Evolutionary conservation across 1,140 invertebrate genomes (phyloP).

Genomic region (Monomorium pharaonis): DNA sequence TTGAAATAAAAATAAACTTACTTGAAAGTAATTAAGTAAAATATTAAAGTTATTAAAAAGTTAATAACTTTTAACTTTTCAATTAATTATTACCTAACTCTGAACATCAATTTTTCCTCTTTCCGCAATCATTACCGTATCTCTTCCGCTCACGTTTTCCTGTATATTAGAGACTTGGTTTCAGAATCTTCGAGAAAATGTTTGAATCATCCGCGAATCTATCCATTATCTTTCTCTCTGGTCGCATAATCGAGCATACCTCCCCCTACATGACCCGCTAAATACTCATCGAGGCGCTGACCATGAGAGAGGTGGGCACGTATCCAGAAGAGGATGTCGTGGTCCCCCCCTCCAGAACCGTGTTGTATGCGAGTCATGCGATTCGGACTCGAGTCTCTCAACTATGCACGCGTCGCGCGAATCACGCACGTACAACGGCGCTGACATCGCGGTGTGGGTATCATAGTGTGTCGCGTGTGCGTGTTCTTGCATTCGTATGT

Average conservation of each 20-base stretch:
- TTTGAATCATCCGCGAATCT: neutral
- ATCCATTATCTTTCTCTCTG: neutral
- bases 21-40: too few species aligned
- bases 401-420: slow-evolving; percentile 23
- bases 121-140: neutral
- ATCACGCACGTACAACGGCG: slow-evolving; percentile 28
- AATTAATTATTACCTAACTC: neutral
- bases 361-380: slow-evolving; percentile 38
- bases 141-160: neutral
- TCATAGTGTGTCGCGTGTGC: neutral
- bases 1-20: too few species aligned
- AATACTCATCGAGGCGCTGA: slow-evolving; percentile 18
- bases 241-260: neutral
- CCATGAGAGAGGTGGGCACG: slow-evolving; percentile 22
- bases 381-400: slow-evolving; percentile 31
- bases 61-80: too few species aligned
- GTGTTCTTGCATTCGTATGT: too few species aligned
- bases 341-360: slow-evolving; percentile 10
- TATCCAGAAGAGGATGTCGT: slow-evolving; percentile 44
- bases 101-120: neutral
- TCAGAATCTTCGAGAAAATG: neutral
- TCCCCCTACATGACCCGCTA: slow-evolving; percentile 12
- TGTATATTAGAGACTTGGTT: neutral
- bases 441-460: slow-evolving; percentile 36
- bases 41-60: too few species aligned